These are phyloP conservation scores for Corapipo altera DNA, from an alignment of 2,113 vertebrate species.

Conservation along the genomic window DNA sequence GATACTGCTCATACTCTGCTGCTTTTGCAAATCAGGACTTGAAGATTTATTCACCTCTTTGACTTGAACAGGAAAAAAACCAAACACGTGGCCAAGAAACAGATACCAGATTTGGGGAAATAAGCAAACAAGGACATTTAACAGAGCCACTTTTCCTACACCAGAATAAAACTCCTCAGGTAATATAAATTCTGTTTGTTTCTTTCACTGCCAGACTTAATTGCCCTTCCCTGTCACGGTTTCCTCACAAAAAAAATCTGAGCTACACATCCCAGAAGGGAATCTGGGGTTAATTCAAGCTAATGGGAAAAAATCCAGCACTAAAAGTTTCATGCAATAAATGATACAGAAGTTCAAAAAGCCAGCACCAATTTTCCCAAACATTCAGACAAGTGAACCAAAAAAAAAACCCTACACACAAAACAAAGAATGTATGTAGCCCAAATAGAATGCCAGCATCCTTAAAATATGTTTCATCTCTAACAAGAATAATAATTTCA, in stretches of 20 bases:
- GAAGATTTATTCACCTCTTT: background rate
- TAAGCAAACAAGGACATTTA: background rate
- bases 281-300: background rate
- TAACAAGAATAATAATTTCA: background rate
- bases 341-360: background rate
- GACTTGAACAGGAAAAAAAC: background rate
- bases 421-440: background rate
- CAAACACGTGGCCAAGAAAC: background rate
- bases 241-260: background rate
- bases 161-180: background rate
- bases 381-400: background rate
- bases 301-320: background rate
- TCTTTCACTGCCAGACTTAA: background rate
- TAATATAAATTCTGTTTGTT: background rate
- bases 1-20: background rate
- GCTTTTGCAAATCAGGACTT: background rate
- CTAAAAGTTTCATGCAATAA: background rate
- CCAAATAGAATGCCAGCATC: background rate
- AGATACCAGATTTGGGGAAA: background rate
- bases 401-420: background rate
- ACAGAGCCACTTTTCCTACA: background rate
- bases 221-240: background rate
- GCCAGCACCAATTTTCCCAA: background rate
- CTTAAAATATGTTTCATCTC: background rate
- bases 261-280: background rate